A percentile compares a stretch with the other conserved stretches of the same genome.
These are phyloP conservation scores for Crotophaga sulcirostris DNA, from an alignment of 2,113 vertebrate genomes.

Conservation along the genomic window DNA sequence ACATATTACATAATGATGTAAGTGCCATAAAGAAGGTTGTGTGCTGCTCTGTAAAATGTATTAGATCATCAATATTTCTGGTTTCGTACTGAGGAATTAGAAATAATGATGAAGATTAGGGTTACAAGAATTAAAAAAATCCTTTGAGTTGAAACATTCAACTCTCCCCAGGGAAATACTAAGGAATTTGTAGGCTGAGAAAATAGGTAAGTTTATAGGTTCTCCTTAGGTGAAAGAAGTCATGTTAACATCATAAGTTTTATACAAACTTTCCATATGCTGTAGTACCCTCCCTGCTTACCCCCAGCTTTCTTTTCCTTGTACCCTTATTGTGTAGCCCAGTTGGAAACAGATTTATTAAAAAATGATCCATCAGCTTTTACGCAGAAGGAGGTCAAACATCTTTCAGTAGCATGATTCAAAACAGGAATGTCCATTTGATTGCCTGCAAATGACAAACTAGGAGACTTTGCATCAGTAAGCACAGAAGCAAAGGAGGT, in stretches of 20 bases:
- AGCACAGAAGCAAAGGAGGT: neutral
- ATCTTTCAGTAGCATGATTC: constrained; percentile 29
- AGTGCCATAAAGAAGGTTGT: constrained; percentile 74
- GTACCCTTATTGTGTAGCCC: constrained; percentile 55
- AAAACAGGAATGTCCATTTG: constrained; percentile 24
- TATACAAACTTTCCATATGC: constrained; percentile 76
- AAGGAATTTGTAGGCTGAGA: constrained; percentile 76
- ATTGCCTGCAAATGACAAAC: constrained; percentile 21
- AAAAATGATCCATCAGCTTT: constrained; percentile 32
- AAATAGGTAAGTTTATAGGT: constrained; percentile 71
- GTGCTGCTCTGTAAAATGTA: constrained; percentile 74
- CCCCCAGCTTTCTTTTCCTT: constrained; percentile 2
- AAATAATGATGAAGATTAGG: constrained; percentile 81
- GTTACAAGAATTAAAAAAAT: constrained; percentile 79
- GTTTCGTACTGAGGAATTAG: constrained; percentile 77
- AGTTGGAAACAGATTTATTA: constrained; percentile 63
- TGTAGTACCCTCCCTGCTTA: neutral
- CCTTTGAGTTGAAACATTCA: constrained; percentile 77
- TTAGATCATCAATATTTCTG: constrained; percentile 81
- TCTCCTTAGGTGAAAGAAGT: constrained; percentile 77
- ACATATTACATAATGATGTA: constrained; percentile 79
- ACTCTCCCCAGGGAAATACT: constrained; percentile 64
- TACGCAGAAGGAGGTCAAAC: constrained; percentile 35
- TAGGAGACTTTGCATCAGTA: neutral
- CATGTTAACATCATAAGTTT: constrained; percentile 74